A percentile compares a stretch with the other conserved stretches of the same genome.
Conservation (phyloP, 2,888 invertebrate species). For the Parnassius smintheus region DNA sequence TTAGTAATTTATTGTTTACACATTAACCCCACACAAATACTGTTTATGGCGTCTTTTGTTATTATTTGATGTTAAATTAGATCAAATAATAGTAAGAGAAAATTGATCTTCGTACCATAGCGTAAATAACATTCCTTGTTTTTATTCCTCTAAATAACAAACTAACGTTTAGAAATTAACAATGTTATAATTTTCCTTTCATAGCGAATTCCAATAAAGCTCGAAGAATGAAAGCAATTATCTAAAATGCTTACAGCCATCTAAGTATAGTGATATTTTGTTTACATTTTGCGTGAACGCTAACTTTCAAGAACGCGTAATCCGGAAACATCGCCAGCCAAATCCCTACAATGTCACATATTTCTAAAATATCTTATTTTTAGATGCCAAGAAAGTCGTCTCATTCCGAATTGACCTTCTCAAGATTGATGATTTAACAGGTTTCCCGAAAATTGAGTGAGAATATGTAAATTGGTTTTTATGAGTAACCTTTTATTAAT, state of each 20-base stretch:
- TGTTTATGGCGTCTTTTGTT: no score
- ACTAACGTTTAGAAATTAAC: no score
- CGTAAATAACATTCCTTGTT: no score
- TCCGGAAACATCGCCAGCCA: slow-evolving; percentile 59
- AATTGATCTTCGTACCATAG: no score
- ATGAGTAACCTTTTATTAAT: slow-evolving; percentile 10
- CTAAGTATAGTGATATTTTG: background rate
- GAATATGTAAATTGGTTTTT: slow-evolving; percentile 14
- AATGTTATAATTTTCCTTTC: no score
- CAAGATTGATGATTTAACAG: slow-evolving; percentile 43
- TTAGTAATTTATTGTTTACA: no score
- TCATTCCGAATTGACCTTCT: slow-evolving; percentile 47
- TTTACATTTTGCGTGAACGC: slow-evolving; percentile 20
- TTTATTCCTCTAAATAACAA: no score
- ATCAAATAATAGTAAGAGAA: no score
- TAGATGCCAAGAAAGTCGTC: slow-evolving; percentile 39
- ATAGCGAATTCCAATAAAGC: no score
- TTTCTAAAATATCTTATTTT: slow-evolving; percentile 55
- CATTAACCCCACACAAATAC: no score
- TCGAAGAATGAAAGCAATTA: slow-evolving; percentile 1
- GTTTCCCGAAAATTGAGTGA: slow-evolving; percentile 32
- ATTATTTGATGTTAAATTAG: no score
- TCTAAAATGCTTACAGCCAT: background rate
- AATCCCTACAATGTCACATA: slow-evolving; percentile 67
- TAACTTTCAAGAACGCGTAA: slow-evolving; percentile 37